Percentiles rank a stretch among this genome's conserved stretches.
Conservation (phyloP, 2,797 vertebrate genomes). For the Pygocentrus nattereri region DNA sequence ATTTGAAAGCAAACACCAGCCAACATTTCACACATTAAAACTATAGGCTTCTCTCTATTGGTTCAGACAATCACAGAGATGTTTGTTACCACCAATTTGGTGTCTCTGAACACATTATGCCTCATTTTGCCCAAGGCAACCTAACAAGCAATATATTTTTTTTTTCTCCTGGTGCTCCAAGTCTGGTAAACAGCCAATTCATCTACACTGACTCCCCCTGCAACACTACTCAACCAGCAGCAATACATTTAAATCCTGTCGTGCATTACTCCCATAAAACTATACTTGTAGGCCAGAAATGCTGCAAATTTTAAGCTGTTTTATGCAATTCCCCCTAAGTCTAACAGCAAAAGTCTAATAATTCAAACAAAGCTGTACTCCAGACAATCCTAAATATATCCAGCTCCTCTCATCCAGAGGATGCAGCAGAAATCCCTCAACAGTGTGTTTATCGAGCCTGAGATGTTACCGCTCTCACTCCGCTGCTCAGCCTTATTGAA, state of each 20-base stretch:
- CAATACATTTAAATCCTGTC: neutral
- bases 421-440: constrained; percentile 39
- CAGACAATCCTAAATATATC: neutral
- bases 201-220: neutral
- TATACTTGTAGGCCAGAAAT: too few species aligned
- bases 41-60: too few species aligned
- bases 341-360: constrained; percentile 1
- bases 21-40: too few species aligned
- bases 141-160: too few species aligned
- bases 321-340: neutral
- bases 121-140: too few species aligned
- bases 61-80: too few species aligned
- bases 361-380: constrained; percentile 2
- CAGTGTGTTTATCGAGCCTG: constrained; percentile 67
- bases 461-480: constrained; percentile 71
- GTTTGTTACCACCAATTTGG: too few species aligned
- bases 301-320: neutral
- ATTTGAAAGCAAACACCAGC: too few species aligned
- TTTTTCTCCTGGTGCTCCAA: neutral
- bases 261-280: neutral
- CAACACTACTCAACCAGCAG: neutral
- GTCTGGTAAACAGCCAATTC: neutral
- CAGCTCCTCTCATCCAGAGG: constrained; percentile 7
- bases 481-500: constrained; percentile 77
- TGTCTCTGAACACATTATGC: too few species aligned